Evolutionary conservation across 2,888 invertebrate species (phyloP).

Genomic region (Notocelia uddmanniana): DNA sequence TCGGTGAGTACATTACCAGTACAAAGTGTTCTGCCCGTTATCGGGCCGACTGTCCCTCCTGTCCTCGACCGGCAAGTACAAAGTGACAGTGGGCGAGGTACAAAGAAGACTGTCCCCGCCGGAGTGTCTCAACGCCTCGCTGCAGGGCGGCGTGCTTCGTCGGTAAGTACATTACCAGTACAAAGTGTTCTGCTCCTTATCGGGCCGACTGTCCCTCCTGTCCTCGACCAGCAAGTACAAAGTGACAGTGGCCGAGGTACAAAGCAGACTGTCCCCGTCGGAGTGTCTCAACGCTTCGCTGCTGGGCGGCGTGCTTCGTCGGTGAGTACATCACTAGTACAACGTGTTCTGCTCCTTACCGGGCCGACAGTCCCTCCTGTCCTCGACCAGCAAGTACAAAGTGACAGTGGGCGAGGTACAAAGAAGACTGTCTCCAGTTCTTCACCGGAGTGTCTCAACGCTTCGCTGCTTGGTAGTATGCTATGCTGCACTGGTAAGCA

Average conservation of each 20-base stretch:
- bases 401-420: background rate
- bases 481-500: too few relatives aligned
- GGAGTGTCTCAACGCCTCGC: background rate
- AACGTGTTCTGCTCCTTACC: background rate
- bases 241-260: conserved; percentile 99
- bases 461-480: background rate
- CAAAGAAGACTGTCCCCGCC: background rate
- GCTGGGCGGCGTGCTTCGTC: conserved; percentile 97
- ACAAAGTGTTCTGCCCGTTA: background rate
- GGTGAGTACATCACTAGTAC: conserved; percentile 86
- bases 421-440: background rate
- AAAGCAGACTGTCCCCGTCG: conserved; percentile 97
- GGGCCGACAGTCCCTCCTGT: background rate
- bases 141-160: conserved; percentile 72
- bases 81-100: background rate
- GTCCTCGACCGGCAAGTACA: background rate
- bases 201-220: conserved; percentile 96
- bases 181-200: conserved; percentile 99
- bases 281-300: conserved; percentile 99
- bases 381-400: background rate
- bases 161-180: conserved; percentile 88
- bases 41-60: background rate
- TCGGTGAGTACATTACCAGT: conserved; percentile 87
- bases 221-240: conserved; percentile 99
- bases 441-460: background rate